Base-by-base conservation (phyloP, 2,888 invertebrate genomes). In the Conistra vaccinii region DNA sequence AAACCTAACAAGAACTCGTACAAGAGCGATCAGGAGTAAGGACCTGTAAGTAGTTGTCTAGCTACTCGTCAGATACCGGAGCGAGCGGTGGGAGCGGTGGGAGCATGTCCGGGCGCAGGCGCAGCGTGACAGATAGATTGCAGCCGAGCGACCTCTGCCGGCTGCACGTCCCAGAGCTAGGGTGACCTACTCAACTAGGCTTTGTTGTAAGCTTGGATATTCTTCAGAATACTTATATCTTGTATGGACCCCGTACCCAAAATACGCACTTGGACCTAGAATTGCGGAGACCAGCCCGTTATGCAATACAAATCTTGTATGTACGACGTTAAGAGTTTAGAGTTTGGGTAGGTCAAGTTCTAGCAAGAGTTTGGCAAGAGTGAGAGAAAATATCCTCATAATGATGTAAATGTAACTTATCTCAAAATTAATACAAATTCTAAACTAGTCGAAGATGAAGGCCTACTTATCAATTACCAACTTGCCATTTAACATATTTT, bases 71-170 rank as follows among this genome's bases (percentile, higher is more conserved):
- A 85, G 83, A 82, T 78, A 72, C 72, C 57, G 48, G 57, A 69
- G 63, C 75, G 68, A 69, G 85, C 85, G 62, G 26, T 68, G 80
- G 81, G 73, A 80, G 81, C 81, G 75, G 71, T 85, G 77, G 78
- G 85, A 82, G 85, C 85, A 60, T 57, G 82, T 72, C 83, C 75
- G 80, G 60, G 75, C 81, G 78, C 84, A 45, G 68, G 78, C 85
- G 78, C 87, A 69, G 81, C 85, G 78, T 88, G 84, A 83, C 89
- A 85, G 89, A 87, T 87, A 89, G 88, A 88, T 89, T 88, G 87
- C 85, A 78, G 85, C 71, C 82, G 77, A 66, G 75, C 73, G 88
- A 85, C 83, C 87, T 87, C 85, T 85, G 87, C 76, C 81, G 78
- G 81, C 72, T 80, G 81, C 84, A 79, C 84, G 85, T 74, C 76